A percentile compares a stretch with the other conserved stretches of the same genome.
Conservation (phyloP, 2,888 invertebrate genomes). For the Synergus gifuensis region DNA sequence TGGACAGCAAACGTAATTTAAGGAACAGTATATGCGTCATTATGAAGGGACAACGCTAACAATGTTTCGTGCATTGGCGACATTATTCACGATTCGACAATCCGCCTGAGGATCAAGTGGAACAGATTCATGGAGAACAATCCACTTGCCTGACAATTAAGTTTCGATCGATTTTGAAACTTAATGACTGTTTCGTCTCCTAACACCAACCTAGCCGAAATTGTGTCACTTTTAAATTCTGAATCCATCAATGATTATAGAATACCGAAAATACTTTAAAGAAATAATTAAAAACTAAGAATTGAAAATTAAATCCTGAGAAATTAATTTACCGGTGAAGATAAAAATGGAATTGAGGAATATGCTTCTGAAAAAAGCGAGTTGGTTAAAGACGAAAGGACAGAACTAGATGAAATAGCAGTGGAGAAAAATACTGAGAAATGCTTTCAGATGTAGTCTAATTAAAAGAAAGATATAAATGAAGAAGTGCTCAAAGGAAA, state of each 20-base stretch:
- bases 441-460: background rate
- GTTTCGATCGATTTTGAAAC: slow-evolving; percentile 2
- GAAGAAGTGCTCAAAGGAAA: slow-evolving; percentile 35
- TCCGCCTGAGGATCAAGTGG: slow-evolving; percentile 19
- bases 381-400: background rate
- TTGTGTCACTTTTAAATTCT: background rate
- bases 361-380: background rate
- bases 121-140: slow-evolving; percentile 21
- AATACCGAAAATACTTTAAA: too few relatives aligned
- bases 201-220: background rate
- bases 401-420: background rate
- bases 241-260: background rate
- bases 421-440: background rate
- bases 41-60: slow-evolving; percentile 71
- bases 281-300: too few relatives aligned
- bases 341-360: background rate
- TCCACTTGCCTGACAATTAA: slow-evolving; percentile 7
- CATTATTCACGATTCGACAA: slow-evolving; percentile 64
- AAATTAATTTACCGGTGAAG: background rate
- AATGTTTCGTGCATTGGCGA: slow-evolving; percentile 64
- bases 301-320: background rate
- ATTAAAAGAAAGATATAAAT: slow-evolving; percentile 31
- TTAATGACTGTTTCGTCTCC: background rate
- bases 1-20: slow-evolving; percentile 67
- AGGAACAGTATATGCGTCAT: slow-evolving; percentile 69